These are phyloP conservation scores for Ibidorhyncha struthersii DNA, from an alignment of 2,113 vertebrate species.

Conservation along the genomic window DNA sequence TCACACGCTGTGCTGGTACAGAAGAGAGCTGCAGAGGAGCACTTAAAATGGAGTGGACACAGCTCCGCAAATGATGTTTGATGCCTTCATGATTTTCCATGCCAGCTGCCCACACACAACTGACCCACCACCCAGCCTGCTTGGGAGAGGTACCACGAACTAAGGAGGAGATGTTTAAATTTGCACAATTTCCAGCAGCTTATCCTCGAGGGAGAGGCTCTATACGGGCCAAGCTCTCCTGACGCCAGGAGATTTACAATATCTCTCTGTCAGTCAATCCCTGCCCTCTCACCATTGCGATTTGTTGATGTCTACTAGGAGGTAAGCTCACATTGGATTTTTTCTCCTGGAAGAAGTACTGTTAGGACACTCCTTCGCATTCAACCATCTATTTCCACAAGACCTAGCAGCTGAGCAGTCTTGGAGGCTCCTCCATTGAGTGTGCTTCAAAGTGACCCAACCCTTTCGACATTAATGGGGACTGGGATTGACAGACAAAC, in stretches of 20 bases:
- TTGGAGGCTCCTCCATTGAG: background rate
- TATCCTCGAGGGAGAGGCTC: too few species aligned
- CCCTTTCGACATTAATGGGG: background rate
- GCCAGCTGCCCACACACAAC: too few species aligned
- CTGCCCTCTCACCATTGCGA: background rate
- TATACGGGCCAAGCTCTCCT: too few species aligned
- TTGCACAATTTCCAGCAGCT: too few species aligned
- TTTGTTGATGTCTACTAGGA: background rate
- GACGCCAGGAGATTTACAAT: background rate
- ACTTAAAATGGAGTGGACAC: too few species aligned
- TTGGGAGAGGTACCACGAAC: too few species aligned
- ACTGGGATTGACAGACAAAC: background rate
- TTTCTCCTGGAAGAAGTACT: background rate
- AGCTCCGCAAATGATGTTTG: too few species aligned
- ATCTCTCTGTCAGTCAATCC: background rate
- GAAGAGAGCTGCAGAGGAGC: too few species aligned
- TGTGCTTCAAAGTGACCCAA: background rate
- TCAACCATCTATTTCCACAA: fast-evolving
- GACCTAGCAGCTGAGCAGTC: background rate
- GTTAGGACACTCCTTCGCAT: background rate
- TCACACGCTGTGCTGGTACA: too few species aligned
- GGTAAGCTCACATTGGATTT: background rate
- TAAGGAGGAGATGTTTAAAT: too few species aligned
- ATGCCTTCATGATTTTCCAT: too few species aligned
- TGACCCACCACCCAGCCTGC: too few species aligned